A percentile compares a stretch with the other conserved stretches of the same genome.
Evolutionary conservation across 2,113 vertebrate species (phyloP).

Genomic region (Coptodon bakossiorum): DNA sequence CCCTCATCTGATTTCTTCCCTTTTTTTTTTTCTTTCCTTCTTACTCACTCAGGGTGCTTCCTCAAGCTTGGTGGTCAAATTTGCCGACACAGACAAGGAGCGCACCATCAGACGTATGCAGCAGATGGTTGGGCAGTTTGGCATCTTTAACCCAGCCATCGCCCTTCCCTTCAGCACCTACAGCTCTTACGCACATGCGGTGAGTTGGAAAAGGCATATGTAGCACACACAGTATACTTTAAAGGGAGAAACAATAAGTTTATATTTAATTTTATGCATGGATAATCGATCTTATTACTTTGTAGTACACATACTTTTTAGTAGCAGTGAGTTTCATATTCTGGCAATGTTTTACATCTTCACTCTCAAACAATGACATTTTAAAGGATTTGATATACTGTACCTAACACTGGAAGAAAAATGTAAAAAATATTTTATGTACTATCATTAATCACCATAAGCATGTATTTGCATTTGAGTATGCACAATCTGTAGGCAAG

Average conservation of each 20-base stretch:
- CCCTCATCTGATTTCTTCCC: not conserved
- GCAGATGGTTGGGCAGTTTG: constrained; percentile 99
- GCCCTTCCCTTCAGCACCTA: constrained; percentile 97
- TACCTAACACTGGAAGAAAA: not conserved
- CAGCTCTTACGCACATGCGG: constrained; percentile 97
- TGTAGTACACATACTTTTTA: not conserved
- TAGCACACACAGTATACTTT: not conserved
- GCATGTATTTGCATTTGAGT: not conserved
- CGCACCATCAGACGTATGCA: constrained; percentile 96
- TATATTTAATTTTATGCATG: not conserved
- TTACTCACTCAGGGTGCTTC: constrained; percentile 84
- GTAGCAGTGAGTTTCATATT: not conserved
- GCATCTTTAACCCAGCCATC: constrained; percentile 94
- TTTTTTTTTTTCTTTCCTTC: constrained; percentile 53
- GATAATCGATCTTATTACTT: not conserved
- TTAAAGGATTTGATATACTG: not conserved
- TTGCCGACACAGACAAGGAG: constrained; percentile 98
- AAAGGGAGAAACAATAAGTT: not conserved
- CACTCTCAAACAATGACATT: not conserved
- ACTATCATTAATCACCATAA: not conserved
- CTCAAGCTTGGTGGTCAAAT: constrained; percentile 99
- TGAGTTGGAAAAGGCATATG: constrained; percentile 73
- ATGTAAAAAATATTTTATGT: not conserved
- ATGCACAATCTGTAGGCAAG: not conserved
- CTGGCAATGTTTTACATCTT: not conserved